phyloP scores from a whole-genome alignment of 2,113 vertebrate genomes.

The Aldabrachelys gigantea region DNA sequence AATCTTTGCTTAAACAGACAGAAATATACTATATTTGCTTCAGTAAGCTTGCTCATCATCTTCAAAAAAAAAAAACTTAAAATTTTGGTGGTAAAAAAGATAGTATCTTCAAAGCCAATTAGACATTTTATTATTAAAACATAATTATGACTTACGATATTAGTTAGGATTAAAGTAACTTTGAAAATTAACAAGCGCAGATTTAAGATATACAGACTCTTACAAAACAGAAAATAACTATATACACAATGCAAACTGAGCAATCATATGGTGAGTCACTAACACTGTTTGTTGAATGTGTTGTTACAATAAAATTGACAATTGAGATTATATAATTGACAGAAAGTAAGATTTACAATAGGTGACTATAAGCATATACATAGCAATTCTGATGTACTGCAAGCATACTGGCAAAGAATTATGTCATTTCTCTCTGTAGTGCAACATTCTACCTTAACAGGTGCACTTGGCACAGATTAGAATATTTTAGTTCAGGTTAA shows the following conservation, averaged over 20 bases:
- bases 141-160: not conserved
- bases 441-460: conserved; percentile 4
- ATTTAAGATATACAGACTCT: not conserved
- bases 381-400: not conserved
- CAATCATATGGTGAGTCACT: not conserved
- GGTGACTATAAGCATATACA: not conserved
- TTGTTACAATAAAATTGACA: not conserved
- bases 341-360: not conserved
- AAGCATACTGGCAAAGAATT: not conserved
- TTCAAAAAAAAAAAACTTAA: conserved; percentile 21
- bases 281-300: conserved; percentile 25
- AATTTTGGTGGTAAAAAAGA: conserved; percentile 7
- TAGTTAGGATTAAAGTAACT: conserved; percentile 5
- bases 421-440: not conserved
- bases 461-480: not conserved
- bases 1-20: conserved; percentile 7
- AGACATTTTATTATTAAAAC: not conserved
- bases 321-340: not conserved
- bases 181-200: conserved; percentile 11
- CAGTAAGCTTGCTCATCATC: not conserved
- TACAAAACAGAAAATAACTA: not conserved
- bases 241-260: conserved; percentile 1
- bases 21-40: not conserved
- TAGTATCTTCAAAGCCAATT: not conserved
- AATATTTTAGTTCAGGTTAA: conserved; percentile 10